Evolutionary conservation across 1,140 invertebrate genomes (phyloP).

Genomic region (Halictus rubicundus): DNA sequence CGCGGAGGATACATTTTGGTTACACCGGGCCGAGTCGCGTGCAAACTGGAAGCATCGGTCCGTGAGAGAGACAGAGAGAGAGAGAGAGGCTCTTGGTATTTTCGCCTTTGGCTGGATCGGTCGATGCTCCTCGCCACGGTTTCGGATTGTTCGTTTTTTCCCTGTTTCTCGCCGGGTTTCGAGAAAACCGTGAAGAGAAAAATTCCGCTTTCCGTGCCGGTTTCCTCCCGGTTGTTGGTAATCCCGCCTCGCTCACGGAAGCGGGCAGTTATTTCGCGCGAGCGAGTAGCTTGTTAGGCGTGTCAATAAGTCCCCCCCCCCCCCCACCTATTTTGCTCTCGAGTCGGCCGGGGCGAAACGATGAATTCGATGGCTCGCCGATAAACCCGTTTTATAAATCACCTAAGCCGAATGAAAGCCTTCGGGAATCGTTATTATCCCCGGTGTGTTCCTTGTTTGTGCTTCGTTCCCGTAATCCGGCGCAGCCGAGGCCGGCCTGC

Average conservation of each 20-base stretch:
- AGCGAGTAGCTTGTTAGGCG: slow-evolving; percentile 24
- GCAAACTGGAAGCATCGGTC: background rate
- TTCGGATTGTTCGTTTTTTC: background rate
- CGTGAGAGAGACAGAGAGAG: no score
- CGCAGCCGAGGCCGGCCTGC: slow-evolving; percentile 27
- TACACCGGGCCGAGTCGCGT: background rate
- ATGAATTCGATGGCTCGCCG: slow-evolving; percentile 16
- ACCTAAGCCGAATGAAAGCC: slow-evolving; percentile 45
- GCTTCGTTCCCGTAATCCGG: slow-evolving; percentile 36
- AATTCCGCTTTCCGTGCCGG: background rate
- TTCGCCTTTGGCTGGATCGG: no score
- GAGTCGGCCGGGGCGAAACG: background rate
- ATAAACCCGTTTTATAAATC: slow-evolving; percentile 55
- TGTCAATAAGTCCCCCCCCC: slow-evolving; percentile 13
- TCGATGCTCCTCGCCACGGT: no score
- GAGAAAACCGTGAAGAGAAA: background rate
- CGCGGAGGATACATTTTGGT: no score
- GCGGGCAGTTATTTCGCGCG: slow-evolving; percentile 3
- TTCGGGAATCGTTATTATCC: slow-evolving; percentile 54
- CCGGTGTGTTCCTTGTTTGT: slow-evolving; percentile 46
- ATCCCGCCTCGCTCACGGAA: slow-evolving; percentile 17
- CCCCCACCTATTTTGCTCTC: background rate
- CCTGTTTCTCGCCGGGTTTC: background rate
- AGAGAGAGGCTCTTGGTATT: no score
- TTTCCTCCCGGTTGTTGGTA: background rate